phyloP scores from a whole-genome alignment of 1,140 invertebrate species.

The Heliothis virescens region DNA sequence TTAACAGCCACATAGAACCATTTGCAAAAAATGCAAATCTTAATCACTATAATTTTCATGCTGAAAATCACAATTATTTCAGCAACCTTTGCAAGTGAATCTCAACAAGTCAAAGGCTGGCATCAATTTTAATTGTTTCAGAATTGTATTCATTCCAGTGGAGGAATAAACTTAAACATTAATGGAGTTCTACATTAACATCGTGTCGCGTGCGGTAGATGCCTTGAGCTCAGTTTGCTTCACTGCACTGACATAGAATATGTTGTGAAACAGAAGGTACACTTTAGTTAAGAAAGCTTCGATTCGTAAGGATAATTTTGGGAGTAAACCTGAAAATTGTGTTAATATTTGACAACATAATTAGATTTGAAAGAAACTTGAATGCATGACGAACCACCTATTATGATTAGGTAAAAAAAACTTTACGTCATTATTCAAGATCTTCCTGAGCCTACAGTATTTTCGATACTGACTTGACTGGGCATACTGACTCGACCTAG shows the following conservation, averaged over 20 bases:
- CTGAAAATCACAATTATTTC: conserved; percentile 22
- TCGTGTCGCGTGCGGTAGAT: conserved; percentile 29
- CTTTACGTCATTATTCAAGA: too few relatives aligned
- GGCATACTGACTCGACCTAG: too few relatives aligned
- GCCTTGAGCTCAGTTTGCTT: conserved; percentile 21
- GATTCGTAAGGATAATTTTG: too few relatives aligned
- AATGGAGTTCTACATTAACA: conserved; percentile 37
- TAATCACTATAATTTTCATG: too few relatives aligned
- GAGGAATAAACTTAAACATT: conserved; percentile 34
- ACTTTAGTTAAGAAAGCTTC: too few relatives aligned
- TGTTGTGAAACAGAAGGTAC: not conserved
- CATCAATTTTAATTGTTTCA: conserved; percentile 41
- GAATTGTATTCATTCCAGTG: conserved; percentile 44
- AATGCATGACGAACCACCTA: too few relatives aligned
- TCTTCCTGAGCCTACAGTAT: too few relatives aligned
- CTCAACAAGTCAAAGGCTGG: conserved; percentile 35
- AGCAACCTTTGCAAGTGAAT: conserved; percentile 24
- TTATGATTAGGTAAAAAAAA: too few relatives aligned
- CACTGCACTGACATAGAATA: conserved; percentile 9
- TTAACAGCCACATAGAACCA: not conserved
- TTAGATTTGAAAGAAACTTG: too few relatives aligned
- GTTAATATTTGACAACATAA: too few relatives aligned
- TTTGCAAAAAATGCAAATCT: not conserved
- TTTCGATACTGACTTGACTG: too few relatives aligned
- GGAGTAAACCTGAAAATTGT: too few relatives aligned